A percentile compares a stretch with the other conserved stretches of the same genome.
Conservation (phyloP, 2,113 vertebrate genomes). For the Leucopsar rothschildi region DNA sequence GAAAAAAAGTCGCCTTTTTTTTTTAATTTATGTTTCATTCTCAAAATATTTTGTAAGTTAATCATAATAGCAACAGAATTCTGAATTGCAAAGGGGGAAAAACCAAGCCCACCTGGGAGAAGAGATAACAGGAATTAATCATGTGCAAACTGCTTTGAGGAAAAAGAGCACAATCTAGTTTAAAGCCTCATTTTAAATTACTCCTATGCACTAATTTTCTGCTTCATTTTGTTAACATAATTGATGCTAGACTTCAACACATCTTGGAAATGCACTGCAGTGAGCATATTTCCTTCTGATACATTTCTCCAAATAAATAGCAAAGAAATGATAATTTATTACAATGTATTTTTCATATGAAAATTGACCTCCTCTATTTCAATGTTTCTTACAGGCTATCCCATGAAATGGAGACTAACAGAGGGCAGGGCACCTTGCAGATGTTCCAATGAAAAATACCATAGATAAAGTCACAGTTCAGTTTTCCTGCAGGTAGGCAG, state of each 20-base stretch:
- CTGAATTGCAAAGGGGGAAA: not conserved
- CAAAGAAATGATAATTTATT: not conserved
- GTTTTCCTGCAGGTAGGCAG: not conserved
- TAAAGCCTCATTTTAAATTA: conserved; percentile 20
- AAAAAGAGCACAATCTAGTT: not conserved
- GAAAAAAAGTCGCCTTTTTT: not conserved
- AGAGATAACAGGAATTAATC: conserved; percentile 35
- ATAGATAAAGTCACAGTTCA: not conserved
- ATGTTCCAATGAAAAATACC: not conserved
- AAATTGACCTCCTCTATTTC: not conserved
- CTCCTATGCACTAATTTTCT: conserved; percentile 32
- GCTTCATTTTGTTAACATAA: conserved; percentile 43
- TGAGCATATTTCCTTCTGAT: not conserved
- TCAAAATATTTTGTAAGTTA: not conserved
- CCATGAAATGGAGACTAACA: not conserved
- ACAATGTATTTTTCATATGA: not conserved
- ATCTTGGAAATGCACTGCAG: not conserved
- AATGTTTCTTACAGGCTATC: not conserved
- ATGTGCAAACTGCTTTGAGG: not conserved
- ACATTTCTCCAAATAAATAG: not conserved
- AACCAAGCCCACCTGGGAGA: not conserved
- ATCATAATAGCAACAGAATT: not conserved
- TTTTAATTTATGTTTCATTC: not conserved
- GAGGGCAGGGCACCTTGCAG: not conserved
- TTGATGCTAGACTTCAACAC: not conserved